Evolutionary conservation across 2,888 invertebrate species (phyloP).

Genomic region (Troglohyphantes excavatus): DNA sequence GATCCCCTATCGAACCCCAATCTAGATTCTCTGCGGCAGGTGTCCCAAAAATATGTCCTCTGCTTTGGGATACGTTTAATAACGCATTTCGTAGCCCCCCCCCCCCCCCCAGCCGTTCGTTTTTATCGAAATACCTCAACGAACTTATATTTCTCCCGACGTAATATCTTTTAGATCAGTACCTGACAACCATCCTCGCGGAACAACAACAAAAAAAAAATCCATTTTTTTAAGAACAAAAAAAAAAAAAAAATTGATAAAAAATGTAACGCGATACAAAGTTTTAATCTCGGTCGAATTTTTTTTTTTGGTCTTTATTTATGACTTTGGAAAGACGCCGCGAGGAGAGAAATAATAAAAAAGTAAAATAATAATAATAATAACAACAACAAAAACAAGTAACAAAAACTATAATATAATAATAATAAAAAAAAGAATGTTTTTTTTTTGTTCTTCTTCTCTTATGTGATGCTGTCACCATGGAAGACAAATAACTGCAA

Average conservation of each 20-base stretch:
- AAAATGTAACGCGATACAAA: constrained; percentile 30
- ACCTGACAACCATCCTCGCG: background rate
- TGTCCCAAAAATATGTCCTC: background rate
- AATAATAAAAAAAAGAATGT: background rate
- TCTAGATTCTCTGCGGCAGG: constrained; percentile 1
- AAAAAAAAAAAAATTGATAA: background rate
- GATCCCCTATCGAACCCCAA: background rate
- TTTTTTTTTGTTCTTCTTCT: constrained; percentile 7
- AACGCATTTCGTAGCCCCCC: background rate
- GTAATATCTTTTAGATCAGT: constrained; percentile 62
- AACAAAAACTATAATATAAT: too few relatives aligned
- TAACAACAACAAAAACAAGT: constrained; percentile 19
- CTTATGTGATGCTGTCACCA: constrained; percentile 42
- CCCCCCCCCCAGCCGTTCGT: background rate
- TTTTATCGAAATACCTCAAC: constrained; percentile 13
- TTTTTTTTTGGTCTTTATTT: constrained; percentile 27
- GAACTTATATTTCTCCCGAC: constrained; percentile 39
- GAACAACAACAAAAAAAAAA: background rate
- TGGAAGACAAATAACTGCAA: constrained; percentile 70
- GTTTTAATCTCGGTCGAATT: constrained; percentile 48
- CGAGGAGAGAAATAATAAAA: background rate
- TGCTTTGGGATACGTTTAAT: constrained; percentile 10
- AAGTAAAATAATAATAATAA: constrained; percentile 4
- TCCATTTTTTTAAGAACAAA: background rate
- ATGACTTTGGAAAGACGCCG: constrained; percentile 17